Evolutionary conservation across 1,140 invertebrate genomes (phyloP), one percentile per base, ranked within the genome.

Genomic region (Drosophila mojavensis): DNA sequence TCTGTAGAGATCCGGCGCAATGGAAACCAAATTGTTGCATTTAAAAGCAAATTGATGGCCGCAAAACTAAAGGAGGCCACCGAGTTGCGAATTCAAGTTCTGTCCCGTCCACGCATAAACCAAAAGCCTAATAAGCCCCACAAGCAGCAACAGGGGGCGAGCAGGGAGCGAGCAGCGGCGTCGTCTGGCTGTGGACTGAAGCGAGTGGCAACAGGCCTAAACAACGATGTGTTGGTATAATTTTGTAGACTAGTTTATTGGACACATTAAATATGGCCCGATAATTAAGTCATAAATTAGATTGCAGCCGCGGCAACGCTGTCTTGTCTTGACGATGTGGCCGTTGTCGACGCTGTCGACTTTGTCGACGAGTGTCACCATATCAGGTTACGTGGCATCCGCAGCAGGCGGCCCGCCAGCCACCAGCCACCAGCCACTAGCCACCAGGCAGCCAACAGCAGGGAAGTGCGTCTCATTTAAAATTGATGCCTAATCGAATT

Each of bases 261-360:
- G 88, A 91, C 91, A 91, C 91, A 92, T 92, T 92, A 92, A 91
- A 91, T 92, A 92, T 92, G 90, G 91, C 91, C 88, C 81, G 91
- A 91, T 92, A 92, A 92, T 92, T 92, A 92, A 92, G 91, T 92
- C 91, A 92, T 92, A 92, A 92, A 92, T 92, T 92, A 92, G 91
- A 91, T 92, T 91, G 86, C 78, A 81, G 78, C 77, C 73, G 74
- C 74, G 64, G 82, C 72, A 41, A 65, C 66, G 15, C 5, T 43
- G 41, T 24, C 56, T 30, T 30, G 28, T 30, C 28, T 24, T 24
- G 58, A 41, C 54, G 55, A 56, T 30, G 36, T 41, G 41, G 65
- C 17, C 43, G 15, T 7, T 47, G 43, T 47, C 79, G 69, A 66
- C 73, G 80, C 73, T 71, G 79, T 71, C 67, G 73, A 78, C 77